These are phyloP conservation scores for Ctenosaura bakeri DNA, from an alignment of 2,797 vertebrate genomes.

Conservation along the genomic window DNA sequence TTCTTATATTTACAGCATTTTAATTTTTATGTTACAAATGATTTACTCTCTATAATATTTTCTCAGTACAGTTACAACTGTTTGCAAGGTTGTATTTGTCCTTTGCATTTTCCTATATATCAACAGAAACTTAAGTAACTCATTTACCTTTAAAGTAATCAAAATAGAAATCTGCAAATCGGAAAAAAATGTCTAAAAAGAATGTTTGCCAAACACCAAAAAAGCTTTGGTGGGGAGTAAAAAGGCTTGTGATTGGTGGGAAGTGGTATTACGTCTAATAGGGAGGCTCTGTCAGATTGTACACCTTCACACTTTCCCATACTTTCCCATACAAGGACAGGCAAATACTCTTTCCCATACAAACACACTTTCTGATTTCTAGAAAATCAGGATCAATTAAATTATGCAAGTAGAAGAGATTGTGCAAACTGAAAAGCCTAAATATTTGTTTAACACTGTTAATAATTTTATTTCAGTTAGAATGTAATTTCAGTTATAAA, in stretches of 20 bases:
- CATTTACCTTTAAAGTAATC: neutral
- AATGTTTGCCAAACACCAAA: neutral
- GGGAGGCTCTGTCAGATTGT: neutral
- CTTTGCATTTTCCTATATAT: neutral
- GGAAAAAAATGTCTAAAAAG: neutral
- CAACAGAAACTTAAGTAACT: neutral
- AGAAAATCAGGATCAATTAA: neutral
- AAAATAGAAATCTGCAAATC: neutral
- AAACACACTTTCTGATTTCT: neutral
- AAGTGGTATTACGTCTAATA: neutral
- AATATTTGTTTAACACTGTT: neutral
- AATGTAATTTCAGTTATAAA: too few species aligned
- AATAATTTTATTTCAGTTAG: neutral
- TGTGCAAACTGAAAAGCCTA: neutral
- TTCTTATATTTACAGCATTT: neutral
- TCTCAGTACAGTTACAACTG: neutral
- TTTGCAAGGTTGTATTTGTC: neutral
- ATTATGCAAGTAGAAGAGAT: neutral
- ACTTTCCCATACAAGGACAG: neutral
- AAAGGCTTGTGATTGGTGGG: neutral
- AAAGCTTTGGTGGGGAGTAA: neutral
- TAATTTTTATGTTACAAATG: neutral
- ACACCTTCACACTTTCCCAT: neutral
- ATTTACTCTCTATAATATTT: neutral
- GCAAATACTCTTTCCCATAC: too few species aligned